A percentile compares a stretch with the other conserved stretches of the same genome.
phyloP scores from a whole-genome alignment of 2,888 invertebrate genomes.

The Cheilosia vernalis region DNA sequence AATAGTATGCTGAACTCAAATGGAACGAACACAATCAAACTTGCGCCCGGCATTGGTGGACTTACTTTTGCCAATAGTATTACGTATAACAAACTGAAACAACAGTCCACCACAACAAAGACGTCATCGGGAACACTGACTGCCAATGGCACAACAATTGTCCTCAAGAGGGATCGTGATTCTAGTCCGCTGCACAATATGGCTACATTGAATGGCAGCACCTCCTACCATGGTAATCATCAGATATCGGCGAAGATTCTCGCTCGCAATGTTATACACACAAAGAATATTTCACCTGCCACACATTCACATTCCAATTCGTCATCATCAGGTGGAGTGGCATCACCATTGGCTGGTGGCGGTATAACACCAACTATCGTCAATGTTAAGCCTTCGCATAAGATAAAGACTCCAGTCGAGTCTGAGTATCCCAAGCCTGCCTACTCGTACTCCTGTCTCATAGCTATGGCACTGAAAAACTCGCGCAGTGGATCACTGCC shows the following conservation, averaged over 20 bases:
- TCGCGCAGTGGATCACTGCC: conserved; percentile 96
- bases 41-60: conserved; percentile 83
- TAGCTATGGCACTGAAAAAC: conserved; percentile 98
- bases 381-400: conserved; percentile 79
- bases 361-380: conserved; percentile 65
- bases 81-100: conserved; percentile 82
- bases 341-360: conserved; percentile 52
- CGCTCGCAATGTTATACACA: conserved; percentile 78
- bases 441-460: conserved; percentile 98
- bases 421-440: conserved; percentile 95
- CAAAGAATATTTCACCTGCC: conserved; percentile 81
- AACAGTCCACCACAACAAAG: conserved; percentile 78
- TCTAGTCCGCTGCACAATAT: conserved; percentile 80
- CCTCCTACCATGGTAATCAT: conserved; percentile 62
- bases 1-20: conserved; percentile 73
- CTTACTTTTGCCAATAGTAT: conserved; percentile 83
- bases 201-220: conserved; percentile 76
- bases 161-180: conserved; percentile 80
- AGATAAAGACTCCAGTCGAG: conserved; percentile 79
- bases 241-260: conserved; percentile 77
- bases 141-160: conserved; percentile 79
- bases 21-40: conserved; percentile 81
- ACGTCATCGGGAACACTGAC: conserved; percentile 77
- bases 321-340: conserved; percentile 59
- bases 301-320: conserved; percentile 78